Conservation (phyloP, 2,797 vertebrate species). For the Microctenopoma steveboyesi region DNA sequence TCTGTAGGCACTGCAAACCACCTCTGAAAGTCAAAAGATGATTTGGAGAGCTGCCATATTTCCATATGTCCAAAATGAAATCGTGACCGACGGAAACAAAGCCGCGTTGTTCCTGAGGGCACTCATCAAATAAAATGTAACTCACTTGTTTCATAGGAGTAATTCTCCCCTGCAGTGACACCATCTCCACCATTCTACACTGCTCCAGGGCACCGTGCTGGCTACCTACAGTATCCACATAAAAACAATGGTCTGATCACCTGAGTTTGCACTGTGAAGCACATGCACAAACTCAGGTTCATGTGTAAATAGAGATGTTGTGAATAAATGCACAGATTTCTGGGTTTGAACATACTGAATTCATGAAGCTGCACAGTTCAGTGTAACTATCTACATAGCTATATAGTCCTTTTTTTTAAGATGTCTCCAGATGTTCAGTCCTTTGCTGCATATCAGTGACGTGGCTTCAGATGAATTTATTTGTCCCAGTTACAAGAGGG, state of each 20-base stretch:
- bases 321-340: not conserved
- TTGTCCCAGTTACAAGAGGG: not conserved
- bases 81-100: constrained; percentile 23
- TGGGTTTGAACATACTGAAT: not conserved
- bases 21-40: constrained; percentile 43
- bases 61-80: constrained; percentile 13
- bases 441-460: too few relatives aligned
- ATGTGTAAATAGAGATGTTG: too few relatives aligned
- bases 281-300: not conserved
- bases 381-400: too few relatives aligned
- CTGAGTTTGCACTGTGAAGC: constrained; percentile 1
- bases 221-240: constrained; percentile 23
- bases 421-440: too few relatives aligned
- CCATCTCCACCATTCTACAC: constrained; percentile 16
- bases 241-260: constrained; percentile 36
- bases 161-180: constrained; percentile 33
- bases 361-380: not conserved
- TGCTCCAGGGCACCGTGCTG: constrained; percentile 30
- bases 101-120: constrained; percentile 33
- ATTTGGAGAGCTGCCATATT: constrained; percentile 38
- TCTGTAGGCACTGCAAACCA: constrained; percentile 18
- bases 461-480: not conserved
- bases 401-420: too few relatives aligned
- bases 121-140: constrained; percentile 53
- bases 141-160: constrained; percentile 41